Percentiles rank a stretch among this genome's conserved stretches.
Evolutionary conservation across 1,140 invertebrate genomes (phyloP).

Genomic region (Philotrypesis tridentata): DNA sequence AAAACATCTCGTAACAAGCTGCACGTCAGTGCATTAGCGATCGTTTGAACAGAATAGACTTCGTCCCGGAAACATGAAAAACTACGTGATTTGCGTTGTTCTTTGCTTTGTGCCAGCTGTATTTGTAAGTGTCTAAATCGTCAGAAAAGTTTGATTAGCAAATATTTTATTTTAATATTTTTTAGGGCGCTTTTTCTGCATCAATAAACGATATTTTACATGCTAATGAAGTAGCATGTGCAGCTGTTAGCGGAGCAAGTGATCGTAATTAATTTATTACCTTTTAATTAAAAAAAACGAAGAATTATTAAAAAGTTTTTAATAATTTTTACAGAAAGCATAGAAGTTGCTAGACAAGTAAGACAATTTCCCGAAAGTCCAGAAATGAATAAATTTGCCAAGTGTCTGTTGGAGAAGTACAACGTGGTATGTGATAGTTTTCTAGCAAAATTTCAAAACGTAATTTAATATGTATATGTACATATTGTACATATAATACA

Average conservation of each 20-base stretch:
- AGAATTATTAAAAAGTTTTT: not conserved
- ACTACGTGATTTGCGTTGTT: not conserved
- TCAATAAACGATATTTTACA: not conserved
- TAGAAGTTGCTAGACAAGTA: not conserved
- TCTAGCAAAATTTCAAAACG: too few relatives aligned
- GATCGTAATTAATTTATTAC: not conserved
- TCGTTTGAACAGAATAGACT: not conserved
- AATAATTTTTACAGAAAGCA: not conserved
- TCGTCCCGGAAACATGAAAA: not conserved
- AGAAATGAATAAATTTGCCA: not conserved
- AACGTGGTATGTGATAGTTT: conserved; percentile 1
- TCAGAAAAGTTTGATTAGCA: too few relatives aligned
- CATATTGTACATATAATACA: too few relatives aligned
- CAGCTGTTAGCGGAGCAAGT: not conserved
- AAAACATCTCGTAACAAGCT: not conserved
- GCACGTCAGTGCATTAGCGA: not conserved
- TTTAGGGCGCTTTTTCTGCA: not conserved
- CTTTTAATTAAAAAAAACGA: not conserved
- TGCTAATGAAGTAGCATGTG: not conserved
- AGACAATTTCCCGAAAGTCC: not conserved
- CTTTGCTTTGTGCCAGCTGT: not conserved
- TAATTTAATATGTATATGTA: too few relatives aligned
- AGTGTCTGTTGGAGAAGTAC: not conserved
- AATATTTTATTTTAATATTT: too few relatives aligned
- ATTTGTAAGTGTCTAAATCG: not conserved